phyloP scores from a whole-genome alignment of 2,113 vertebrate genomes.

The Odocoileus virginianus region DNA sequence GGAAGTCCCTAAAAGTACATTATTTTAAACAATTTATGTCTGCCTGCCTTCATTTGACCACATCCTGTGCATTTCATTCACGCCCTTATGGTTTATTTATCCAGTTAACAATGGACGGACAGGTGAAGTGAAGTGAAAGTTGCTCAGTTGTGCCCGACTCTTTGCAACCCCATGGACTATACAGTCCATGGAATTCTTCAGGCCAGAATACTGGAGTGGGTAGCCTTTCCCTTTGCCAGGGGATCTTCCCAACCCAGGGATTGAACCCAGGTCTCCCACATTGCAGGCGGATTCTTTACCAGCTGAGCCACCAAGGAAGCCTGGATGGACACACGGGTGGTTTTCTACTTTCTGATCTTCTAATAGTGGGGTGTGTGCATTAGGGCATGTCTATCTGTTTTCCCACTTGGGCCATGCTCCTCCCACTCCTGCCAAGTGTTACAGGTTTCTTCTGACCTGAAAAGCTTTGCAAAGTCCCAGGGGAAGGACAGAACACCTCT shows the following conservation, averaged over 20 bases:
- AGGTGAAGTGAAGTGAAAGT: not conserved
- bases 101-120: not conserved
- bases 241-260: not conserved
- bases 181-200: not conserved
- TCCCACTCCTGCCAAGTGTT: not conserved
- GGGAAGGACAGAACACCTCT: not conserved
- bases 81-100: too few species aligned
- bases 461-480: not conserved
- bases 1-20: not conserved
- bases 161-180: not conserved
- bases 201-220: not conserved
- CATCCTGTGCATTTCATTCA: not conserved
- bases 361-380: too few species aligned
- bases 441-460: not conserved
- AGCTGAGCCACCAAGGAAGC: not conserved
- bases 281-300: not conserved
- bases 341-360: not conserved
- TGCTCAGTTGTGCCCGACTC: not conserved
- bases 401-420: not conserved
- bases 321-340: rapidly evolving
- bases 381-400: not conserved
- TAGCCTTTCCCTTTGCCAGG: not conserved
- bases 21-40: not conserved
- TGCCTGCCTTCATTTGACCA: not conserved
- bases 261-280: not conserved